These are phyloP conservation scores for Malurus alboscapulatus DNA, from an alignment of 2,113 vertebrate genomes.

Conservation along the genomic window DNA sequence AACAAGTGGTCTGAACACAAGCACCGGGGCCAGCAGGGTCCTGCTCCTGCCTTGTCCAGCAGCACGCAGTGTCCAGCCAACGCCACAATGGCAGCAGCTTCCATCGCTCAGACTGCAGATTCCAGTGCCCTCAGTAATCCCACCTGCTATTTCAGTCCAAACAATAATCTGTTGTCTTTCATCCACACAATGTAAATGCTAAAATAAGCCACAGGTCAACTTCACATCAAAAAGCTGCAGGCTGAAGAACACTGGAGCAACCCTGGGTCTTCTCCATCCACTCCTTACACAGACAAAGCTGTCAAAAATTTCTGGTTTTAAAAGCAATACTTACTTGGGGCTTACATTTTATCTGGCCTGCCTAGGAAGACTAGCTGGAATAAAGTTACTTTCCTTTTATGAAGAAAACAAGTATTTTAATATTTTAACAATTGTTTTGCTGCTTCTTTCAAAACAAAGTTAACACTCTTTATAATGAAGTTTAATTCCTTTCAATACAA, in stretches of 20 bases:
- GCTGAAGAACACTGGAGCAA: not conserved
- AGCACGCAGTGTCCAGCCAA: not conserved
- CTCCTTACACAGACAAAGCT: not conserved
- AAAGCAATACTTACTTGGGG: not conserved
- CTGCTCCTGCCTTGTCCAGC: not conserved
- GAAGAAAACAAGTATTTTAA: not conserved
- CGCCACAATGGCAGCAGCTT: not conserved
- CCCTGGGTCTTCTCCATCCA: not conserved
- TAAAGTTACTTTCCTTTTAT: not conserved
- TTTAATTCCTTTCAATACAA: not conserved
- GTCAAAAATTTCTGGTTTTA: not conserved
- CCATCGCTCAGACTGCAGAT: not conserved
- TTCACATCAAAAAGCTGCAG: not conserved
- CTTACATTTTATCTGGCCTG: not conserved
- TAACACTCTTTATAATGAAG: not conserved
- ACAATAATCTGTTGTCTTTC: conserved; percentile 11
- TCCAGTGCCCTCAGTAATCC: not conserved
- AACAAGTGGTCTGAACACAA: not conserved
- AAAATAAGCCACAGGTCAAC: not conserved
- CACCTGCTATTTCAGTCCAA: conserved; percentile 18
- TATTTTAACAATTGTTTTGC: not conserved
- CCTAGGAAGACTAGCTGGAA: not conserved
- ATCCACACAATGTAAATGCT: not conserved
- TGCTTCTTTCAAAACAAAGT: not conserved
- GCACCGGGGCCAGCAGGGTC: not conserved